These are phyloP conservation scores for Sinosuthora webbiana DNA, from an alignment of 2,113 vertebrate species.

Conservation along the genomic window DNA sequence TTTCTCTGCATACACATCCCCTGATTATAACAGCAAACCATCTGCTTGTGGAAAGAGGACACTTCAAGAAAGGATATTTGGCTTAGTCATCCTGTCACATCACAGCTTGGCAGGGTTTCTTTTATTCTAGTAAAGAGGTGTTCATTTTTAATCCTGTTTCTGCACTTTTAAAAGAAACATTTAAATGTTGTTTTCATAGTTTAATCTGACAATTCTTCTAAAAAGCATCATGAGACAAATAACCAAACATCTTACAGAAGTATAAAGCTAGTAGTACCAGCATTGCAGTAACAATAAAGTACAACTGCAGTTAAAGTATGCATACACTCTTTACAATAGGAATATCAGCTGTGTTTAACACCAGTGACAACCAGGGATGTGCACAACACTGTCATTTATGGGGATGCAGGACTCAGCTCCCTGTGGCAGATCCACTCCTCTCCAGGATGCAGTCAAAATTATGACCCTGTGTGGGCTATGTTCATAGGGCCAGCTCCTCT, in stretches of 20 bases:
- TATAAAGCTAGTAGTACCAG: not conserved
- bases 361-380: not conserved
- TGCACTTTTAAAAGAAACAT: not conserved
- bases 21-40: not conserved
- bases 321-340: not conserved
- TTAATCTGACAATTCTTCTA: not conserved
- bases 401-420: not conserved
- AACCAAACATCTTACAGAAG: not conserved
- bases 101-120: not conserved
- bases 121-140: not conserved
- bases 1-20: not conserved
- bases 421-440: accelerated
- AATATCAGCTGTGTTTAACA: not conserved
- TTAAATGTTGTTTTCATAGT: not conserved
- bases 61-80: not conserved
- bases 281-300: not conserved
- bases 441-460: not conserved
- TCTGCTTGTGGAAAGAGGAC: not conserved
- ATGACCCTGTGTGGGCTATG: not conserved
- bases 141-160: not conserved
- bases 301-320: not conserved
- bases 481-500: not conserved
- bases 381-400: not conserved
- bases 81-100: not conserved
- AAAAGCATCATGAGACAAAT: not conserved